phyloP scores from a whole-genome alignment of 2,113 vertebrate species.

The Nipponia nippon region DNA sequence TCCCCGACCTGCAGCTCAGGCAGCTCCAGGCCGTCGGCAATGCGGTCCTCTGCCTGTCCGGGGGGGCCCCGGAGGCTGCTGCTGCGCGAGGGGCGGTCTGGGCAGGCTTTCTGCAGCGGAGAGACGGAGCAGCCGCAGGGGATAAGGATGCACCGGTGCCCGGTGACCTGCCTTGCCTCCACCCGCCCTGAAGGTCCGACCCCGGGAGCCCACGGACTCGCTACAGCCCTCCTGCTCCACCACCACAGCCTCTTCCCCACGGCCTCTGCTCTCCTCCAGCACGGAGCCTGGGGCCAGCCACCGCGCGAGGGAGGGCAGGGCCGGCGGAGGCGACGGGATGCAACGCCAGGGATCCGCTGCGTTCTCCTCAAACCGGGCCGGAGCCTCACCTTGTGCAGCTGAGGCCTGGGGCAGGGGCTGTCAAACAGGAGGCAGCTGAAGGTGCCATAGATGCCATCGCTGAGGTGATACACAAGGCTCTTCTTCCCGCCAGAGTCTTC shows the following conservation, averaged over 20 bases:
- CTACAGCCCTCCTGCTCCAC: neutral
- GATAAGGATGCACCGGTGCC: rapidly evolving
- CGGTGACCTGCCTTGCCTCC: rapidly evolving
- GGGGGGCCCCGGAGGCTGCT: conserved; percentile 72
- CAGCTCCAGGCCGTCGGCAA: conserved; percentile 66
- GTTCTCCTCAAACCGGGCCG: rapidly evolving
- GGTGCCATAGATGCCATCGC: conserved; percentile 67
- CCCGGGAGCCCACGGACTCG: rapidly evolving
- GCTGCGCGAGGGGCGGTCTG: conserved; percentile 40
- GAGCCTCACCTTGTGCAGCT: conserved; percentile 68
- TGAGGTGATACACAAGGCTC: conserved; percentile 71
- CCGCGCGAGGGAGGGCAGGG: rapidly evolving
- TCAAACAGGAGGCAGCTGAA: conserved; percentile 79
- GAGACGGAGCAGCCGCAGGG: rapidly evolving
- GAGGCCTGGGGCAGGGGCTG: conserved; percentile 66
- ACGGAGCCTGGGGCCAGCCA: neutral
- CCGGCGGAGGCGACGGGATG: rapidly evolving
- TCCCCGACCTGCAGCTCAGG: conserved; percentile 72
- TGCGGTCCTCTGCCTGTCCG: neutral
- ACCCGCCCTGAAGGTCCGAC: rapidly evolving
- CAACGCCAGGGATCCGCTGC: rapidly evolving
- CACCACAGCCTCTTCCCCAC: rapidly evolving
- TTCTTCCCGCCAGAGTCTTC: conserved; percentile 58
- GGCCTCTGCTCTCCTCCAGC: neutral
- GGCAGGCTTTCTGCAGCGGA: conserved; percentile 56